phyloP scores from a whole-genome alignment of 2,888 invertebrate genomes.

The Holacanthella duospinosa region DNA sequence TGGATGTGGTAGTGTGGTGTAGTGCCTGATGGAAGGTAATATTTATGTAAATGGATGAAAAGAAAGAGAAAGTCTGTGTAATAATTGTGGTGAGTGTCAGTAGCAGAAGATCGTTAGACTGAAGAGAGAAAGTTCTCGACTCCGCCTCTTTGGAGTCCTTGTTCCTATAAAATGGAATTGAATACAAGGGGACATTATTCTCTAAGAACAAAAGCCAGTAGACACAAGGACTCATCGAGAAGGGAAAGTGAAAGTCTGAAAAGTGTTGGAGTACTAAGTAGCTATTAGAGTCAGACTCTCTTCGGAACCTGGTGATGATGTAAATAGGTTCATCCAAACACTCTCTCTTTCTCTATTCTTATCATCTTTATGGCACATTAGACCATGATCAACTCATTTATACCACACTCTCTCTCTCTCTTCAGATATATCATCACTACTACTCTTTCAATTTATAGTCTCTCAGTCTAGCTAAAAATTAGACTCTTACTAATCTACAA shows the following conservation, averaged over 20 bases:
- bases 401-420: neutral
- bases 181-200: neutral
- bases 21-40: too few relatives aligned
- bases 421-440: neutral
- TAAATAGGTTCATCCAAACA: conserved; percentile 1
- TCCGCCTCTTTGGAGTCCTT: conserved; percentile 38
- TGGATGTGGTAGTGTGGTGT: too few relatives aligned
- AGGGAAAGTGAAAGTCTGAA: conserved; percentile 1
- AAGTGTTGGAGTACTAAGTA: neutral
- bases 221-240: neutral
- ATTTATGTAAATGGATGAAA: conserved; percentile 37
- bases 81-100: conserved; percentile 38
- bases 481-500: too few relatives aligned
- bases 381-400: neutral
- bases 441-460: neutral
- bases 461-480: too few relatives aligned
- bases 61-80: conserved; percentile 36
- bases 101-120: conserved; percentile 38
- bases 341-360: neutral
- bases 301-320: conserved; percentile 4
- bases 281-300: neutral
- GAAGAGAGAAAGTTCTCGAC: conserved; percentile 37
- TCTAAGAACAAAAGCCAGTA: neutral
- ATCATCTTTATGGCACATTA: conserved; percentile 3
- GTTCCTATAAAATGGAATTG: neutral